Evolutionary conservation across 2,888 invertebrate genomes (phyloP), one percentile per base, ranked within the genome.

Genomic region (Elaeidobius kamerunicus): DNA sequence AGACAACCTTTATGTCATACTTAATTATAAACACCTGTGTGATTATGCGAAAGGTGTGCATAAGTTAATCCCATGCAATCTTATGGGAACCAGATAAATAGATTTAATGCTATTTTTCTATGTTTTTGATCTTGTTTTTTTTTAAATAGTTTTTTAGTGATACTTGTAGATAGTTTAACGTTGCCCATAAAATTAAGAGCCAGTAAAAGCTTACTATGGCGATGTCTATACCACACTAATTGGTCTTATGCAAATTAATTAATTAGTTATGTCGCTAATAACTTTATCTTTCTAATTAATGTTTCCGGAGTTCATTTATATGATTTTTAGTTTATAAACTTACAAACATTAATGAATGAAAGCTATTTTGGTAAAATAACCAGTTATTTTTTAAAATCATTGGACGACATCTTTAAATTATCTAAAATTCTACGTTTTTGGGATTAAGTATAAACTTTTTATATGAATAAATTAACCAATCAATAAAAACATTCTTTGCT

Each of bases 11-110:
- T 27, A 15, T 45, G 35, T 48, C 48, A 40, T 48, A 40, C 19
- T 48, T 48, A 48, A 27, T 48, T 48, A 41, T 48, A 48, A 48
- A 39, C 48, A 48, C 48, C 48, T 48, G 48, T 34, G 30, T 48
- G 40, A 40, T 48, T 48, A 48, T 45, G 34, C 48, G 18, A 36
- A 23, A 40, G 48, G 48, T 32, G 48, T 48, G 34, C 40, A 48
- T 48, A 48, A 20, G 12, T 41, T 43, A 28, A 17, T 43, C 14
- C 27, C 23, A 27, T 20, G 7, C 11, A 27, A 36, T 36, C 11
- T 36, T 11, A 14, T 3, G 17, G 9, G 15, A 15, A 15, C 16
- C n/a, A n/a, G n/a, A n/a, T n/a, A n/a, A n/a, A n/a, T n/a, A n/a
- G n/a, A n/a, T n/a, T n/a, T n/a, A n/a, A n/a, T n/a, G n/a, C n/a